Evolutionary conservation across 2,888 invertebrate species (phyloP).

Genomic region (Volucella inflata): DNA sequence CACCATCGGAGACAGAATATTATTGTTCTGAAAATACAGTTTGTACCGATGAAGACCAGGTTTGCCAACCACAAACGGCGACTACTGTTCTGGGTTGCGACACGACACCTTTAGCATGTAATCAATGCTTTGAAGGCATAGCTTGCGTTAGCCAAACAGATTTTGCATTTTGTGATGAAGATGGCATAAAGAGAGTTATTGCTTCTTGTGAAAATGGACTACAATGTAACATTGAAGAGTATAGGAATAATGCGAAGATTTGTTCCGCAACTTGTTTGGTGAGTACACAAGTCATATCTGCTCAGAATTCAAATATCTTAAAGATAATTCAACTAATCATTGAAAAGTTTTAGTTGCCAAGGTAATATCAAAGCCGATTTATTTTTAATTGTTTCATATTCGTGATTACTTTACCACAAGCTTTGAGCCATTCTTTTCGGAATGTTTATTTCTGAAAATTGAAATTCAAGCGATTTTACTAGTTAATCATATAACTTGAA

Average conservation of each 20-base stretch:
- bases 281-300: background rate
- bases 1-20: too few species aligned
- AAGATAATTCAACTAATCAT: too few species aligned
- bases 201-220: background rate
- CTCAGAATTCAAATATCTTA: too few species aligned
- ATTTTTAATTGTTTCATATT: too few species aligned
- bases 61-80: background rate
- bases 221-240: background rate
- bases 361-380: too few species aligned
- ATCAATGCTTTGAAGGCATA: background rate
- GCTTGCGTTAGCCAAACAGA: conserved; percentile 14
- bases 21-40: background rate
- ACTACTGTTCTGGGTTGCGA: background rate
- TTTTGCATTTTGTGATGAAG: conserved; percentile 3
- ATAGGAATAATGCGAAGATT: background rate
- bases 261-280: background rate
- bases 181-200: background rate
- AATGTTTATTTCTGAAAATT: too few species aligned
- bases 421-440: too few species aligned
- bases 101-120: background rate
- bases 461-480: too few species aligned
- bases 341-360: too few species aligned
- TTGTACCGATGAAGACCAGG: conserved; percentile 2
- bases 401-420: too few species aligned
- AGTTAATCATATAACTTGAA: too few species aligned